Evolutionary conservation across 2,113 vertebrate genomes (phyloP).

Genomic region (Dasyprocta punctata): DNA sequence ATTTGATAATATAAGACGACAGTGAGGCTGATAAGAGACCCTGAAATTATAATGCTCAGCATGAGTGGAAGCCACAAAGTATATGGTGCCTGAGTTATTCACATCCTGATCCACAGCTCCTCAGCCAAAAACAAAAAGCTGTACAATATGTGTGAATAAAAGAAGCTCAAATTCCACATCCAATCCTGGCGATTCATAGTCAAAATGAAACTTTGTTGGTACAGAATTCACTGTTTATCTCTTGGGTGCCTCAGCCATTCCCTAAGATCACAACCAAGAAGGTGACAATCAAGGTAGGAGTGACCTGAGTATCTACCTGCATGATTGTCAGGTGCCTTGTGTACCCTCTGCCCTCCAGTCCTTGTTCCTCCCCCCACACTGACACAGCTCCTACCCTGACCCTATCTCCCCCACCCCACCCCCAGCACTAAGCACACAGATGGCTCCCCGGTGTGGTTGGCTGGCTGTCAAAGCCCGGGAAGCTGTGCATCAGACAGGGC

Average conservation of each 20-base stretch:
- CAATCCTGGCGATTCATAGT: not conserved
- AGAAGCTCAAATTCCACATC: not conserved
- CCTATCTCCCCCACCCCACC: not conserved
- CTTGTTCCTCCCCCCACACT: not conserved
- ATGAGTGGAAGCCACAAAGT: not conserved
- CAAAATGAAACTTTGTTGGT: slow-evolving; percentile 31
- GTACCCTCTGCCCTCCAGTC: not conserved
- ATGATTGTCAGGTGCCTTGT: not conserved
- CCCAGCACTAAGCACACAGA: not conserved
- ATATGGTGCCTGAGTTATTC: not conserved
- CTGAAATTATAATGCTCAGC: not conserved
- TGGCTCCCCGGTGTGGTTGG: not conserved
- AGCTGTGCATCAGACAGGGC: not conserved
- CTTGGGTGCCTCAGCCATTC: not conserved
- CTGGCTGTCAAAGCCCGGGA: not conserved
- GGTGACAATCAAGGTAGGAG: not conserved
- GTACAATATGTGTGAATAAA: not conserved
- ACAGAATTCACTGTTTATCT: not conserved
- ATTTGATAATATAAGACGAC: slow-evolving; percentile 36
- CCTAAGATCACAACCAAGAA: not conserved
- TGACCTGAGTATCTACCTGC: not conserved
- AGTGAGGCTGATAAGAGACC: slow-evolving; percentile 22
- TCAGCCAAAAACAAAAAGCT: not conserved
- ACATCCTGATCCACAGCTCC: not conserved
- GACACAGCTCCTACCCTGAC: not conserved